phyloP scores from a whole-genome alignment of 2,888 invertebrate species.

The Dorcus hopei region DNA sequence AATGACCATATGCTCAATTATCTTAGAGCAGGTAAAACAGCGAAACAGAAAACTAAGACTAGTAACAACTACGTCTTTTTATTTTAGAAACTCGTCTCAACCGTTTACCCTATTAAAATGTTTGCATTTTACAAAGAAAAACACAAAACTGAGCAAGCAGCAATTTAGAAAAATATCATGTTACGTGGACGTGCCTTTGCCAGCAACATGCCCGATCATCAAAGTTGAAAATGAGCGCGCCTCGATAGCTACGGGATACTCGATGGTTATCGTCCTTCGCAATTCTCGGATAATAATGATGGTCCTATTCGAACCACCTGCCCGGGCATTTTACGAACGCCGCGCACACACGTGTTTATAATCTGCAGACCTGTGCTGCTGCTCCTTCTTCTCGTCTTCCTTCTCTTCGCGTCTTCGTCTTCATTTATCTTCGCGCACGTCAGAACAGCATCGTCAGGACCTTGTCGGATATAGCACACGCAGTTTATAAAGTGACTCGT shows the following conservation, averaged over 20 bases:
- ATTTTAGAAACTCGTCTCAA: no score
- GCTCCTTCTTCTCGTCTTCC: background rate
- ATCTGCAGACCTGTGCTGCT: background rate
- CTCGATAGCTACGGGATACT: slow-evolving; percentile 12
- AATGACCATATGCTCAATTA: no score
- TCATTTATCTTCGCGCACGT: background rate
- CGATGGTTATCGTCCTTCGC: slow-evolving; percentile 19
- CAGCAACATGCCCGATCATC: slow-evolving; percentile 9
- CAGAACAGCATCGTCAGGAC: no score
- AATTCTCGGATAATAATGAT: slow-evolving; percentile 21
- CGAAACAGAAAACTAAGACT: no score
- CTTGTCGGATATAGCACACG: no score
- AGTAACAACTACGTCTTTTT: no score
- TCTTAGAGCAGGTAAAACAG: no score
- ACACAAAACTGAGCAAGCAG: background rate
- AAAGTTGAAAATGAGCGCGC: slow-evolving; percentile 16
- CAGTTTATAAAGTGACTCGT: no score
- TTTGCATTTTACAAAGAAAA: no score
- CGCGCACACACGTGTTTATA: slow-evolving; percentile 20
- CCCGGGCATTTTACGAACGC: slow-evolving; percentile 19
- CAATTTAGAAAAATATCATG: background rate
- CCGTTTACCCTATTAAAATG: no score
- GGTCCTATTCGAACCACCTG: slow-evolving; percentile 22
- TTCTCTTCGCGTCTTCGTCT: background rate
- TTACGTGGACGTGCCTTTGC: background rate